A percentile compares a stretch with the other conserved stretches of the same genome.
These are phyloP conservation scores for Zaprionus lachaisei DNA, from an alignment of 1,140 invertebrate species.

Conservation along the genomic window DNA sequence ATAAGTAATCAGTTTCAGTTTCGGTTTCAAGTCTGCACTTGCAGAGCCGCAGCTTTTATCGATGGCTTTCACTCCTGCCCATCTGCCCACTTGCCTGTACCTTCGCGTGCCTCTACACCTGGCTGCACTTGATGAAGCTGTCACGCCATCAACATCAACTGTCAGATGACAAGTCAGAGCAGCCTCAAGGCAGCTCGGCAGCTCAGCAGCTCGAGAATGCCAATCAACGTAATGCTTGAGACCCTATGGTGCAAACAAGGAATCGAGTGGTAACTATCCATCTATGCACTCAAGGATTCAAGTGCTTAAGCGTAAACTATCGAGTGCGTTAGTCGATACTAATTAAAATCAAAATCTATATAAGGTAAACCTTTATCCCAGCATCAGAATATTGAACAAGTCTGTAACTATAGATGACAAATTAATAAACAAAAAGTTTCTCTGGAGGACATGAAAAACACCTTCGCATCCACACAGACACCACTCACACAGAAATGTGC, in stretches of 20 bases:
- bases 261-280: background rate
- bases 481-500: slow-evolving; percentile 3
- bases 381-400: slow-evolving; percentile 35
- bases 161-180: slow-evolving; percentile 29
- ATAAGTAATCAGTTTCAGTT: slow-evolving; percentile 3
- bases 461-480: slow-evolving; percentile 23
- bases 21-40: slow-evolving; percentile 12
- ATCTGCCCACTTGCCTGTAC: background rate
- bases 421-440: slow-evolving; percentile 80
- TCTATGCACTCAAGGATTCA: background rate
- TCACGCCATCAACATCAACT: slow-evolving; percentile 49
- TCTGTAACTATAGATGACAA: slow-evolving; percentile 52
- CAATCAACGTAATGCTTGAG: slow-evolving; percentile 20
- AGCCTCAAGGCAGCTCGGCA: background rate
- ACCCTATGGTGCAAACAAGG: background rate
- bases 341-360: slow-evolving; percentile 15
- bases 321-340: slow-evolving; percentile 2
- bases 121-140: slow-evolving; percentile 67
- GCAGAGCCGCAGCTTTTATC: background rate
- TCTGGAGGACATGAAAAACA: slow-evolving; percentile 49
- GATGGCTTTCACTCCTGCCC: background rate
- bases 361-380: background rate
- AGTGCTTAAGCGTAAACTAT: background rate
- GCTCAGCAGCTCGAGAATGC: slow-evolving; percentile 2
- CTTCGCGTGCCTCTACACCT: slow-evolving; percentile 36